Evolutionary conservation across 1,140 invertebrate genomes (phyloP).

Genomic region (Drosophila kikkawai): DNA sequence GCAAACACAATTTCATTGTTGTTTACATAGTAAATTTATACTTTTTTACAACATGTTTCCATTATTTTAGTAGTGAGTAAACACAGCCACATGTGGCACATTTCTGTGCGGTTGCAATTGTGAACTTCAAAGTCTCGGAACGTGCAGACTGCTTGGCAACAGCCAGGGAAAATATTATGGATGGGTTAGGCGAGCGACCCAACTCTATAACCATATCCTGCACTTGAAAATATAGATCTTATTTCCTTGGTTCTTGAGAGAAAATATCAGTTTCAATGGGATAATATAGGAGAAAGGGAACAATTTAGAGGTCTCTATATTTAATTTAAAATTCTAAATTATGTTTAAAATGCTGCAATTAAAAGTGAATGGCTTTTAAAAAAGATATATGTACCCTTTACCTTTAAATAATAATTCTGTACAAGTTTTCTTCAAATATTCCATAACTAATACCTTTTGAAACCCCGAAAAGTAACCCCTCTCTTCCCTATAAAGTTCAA

Average conservation of each 20-base stretch:
- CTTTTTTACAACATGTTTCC: conserved; percentile 82
- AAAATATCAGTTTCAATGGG: conserved; percentile 27
- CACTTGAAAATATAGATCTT: conserved; percentile 44
- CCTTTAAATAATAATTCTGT: neutral
- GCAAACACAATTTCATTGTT: conserved; percentile 55
- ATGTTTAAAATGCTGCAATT: neutral
- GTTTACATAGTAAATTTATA: conserved; percentile 84
- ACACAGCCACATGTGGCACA: conserved; percentile 65
- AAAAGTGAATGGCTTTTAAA: too few species aligned
- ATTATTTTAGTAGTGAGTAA: conserved; percentile 84
- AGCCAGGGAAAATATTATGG: conserved; percentile 51
- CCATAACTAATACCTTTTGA: neutral
- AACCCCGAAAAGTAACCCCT: neutral
- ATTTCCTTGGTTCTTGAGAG: conserved; percentile 11
- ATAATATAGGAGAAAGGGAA: neutral
- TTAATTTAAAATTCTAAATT: neutral
- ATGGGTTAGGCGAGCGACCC: conserved; percentile 19
- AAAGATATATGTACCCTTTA: neutral
- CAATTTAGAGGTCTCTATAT: neutral
- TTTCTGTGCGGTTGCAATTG: conserved; percentile 55
- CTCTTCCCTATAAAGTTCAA: neutral
- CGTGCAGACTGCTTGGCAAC: conserved; percentile 74
- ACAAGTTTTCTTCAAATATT: neutral
- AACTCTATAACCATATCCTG: conserved; percentile 49
- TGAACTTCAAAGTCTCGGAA: conserved; percentile 70